Evolutionary conservation across 2,888 invertebrate species (phyloP).

Genomic region (Ectemnius lituratus): DNA sequence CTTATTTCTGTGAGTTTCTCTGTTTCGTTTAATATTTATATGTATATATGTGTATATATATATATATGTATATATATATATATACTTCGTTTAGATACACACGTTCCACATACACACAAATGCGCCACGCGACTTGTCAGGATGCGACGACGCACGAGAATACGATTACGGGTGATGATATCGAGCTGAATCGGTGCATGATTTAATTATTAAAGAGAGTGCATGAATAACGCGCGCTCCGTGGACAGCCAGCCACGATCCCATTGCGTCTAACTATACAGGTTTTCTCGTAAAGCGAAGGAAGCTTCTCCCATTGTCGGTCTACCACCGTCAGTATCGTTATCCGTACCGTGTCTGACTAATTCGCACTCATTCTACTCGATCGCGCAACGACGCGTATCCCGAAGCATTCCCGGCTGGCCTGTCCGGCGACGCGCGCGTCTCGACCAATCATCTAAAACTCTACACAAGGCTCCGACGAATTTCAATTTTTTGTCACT

Average conservation of each 20-base stretch:
- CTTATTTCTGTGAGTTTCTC: constrained; percentile 44
- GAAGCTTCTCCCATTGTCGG: neutral
- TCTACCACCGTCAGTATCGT: too few species aligned
- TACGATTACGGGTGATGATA: constrained; percentile 63
- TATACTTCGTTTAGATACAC: constrained; percentile 63
- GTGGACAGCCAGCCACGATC: constrained; percentile 48
- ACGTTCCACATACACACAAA: constrained; percentile 71
- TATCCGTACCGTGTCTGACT: too few species aligned
- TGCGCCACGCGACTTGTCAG: constrained; percentile 48
- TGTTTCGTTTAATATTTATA: constrained; percentile 36
- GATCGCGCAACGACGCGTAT: too few species aligned
- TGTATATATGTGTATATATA: constrained; percentile 40
- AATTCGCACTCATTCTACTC: too few species aligned
- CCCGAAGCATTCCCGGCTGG: constrained; percentile 30
- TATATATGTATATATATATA: constrained; percentile 41
- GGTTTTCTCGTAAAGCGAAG: neutral
- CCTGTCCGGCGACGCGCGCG: constrained; percentile 46
- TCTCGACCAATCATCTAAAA: constrained; percentile 65
- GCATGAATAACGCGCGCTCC: constrained; percentile 65
- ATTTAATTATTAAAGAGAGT: constrained; percentile 76
- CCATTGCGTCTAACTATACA: neutral
- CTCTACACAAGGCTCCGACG: constrained; percentile 73
- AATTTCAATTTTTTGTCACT: constrained; percentile 52
- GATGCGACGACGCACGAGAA: constrained; percentile 60
- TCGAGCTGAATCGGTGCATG: constrained; percentile 74